These are phyloP conservation scores for Vanessa tameamea DNA, from an alignment of 1,140 invertebrate species.

Conservation along the genomic window DNA sequence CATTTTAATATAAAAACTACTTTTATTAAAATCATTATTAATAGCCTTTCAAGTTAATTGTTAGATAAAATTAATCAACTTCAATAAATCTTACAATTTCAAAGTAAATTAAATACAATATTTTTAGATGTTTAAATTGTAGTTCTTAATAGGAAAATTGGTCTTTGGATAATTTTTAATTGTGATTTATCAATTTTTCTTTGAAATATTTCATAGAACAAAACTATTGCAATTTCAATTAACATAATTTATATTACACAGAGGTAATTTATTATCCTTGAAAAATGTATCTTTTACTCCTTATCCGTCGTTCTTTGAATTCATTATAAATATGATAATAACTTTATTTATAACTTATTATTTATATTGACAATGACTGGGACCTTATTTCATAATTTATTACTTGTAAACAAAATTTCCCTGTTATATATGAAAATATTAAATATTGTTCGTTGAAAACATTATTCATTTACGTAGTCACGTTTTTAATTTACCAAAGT, in stretches of 20 bases:
- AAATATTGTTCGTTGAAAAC: no score
- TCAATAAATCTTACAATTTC: no score
- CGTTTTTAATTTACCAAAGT: no score
- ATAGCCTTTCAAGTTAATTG: no score
- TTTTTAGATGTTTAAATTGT: no score
- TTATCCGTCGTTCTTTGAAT: constrained; percentile 7
- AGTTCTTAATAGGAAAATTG: no score
- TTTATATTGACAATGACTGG: constrained; percentile 4
- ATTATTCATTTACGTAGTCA: no score
- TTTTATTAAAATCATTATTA: no score
- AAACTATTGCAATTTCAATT: not conserved
- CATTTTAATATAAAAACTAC: no score
- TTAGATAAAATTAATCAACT: no score
- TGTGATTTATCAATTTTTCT: not conserved
- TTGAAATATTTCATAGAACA: not conserved
- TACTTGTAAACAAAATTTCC: constrained; percentile 3
- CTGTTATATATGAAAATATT: not conserved
- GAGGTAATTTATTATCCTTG: not conserved
- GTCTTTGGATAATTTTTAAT: no score
- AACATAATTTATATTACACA: not conserved
- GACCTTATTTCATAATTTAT: constrained; percentile 9
- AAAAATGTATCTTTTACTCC: constrained; percentile 4
- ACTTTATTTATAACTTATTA: constrained; percentile 10
- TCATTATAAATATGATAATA: constrained; percentile 7
- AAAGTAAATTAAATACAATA: no score